Base-by-base conservation (phyloP, 37 sponge, comb jelly and placozoan species). In the Beroe forskalii region DNA sequence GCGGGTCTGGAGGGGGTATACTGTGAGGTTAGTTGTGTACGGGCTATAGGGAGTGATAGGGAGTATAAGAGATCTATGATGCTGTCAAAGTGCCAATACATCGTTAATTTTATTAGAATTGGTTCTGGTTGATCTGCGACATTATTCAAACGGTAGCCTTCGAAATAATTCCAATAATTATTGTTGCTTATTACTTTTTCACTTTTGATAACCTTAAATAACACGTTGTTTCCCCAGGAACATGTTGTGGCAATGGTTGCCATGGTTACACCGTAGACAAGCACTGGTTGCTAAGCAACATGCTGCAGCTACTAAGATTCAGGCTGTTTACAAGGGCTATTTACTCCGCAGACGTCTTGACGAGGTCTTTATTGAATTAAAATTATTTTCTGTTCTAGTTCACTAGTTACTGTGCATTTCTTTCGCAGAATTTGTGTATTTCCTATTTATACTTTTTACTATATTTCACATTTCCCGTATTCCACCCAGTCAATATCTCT, bases 231-330 rank as follows among this genome's bases (percentile, higher is more conserved):
- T 20, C 60, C n/a, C 25, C 66, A 63, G 66, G 66, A 63, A 63
- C 66, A n/a, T 63, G 66, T 63, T 72, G 8, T 72, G 75, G 75
- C 37, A 72, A 20, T 72, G 75, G 75, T 72, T 72, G 40, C 75
- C 75, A 72, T 72, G 75, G 75, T 72, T 72, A 72, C 75, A 72
- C 35, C 37, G 75, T 22, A 27, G 75, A 72, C 75, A 72, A 37
- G 75, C 28, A 20, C 3, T 33, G 20, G 14, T 33, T 35, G 40
- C 9, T 4, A 3, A 8, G 12, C 3, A 38, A 20, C 40, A 72
- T 22, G 35, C 28, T 36, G 23, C 40, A 30, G 75, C 40, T 33
- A 20, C 20, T 12, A 37, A 3, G 37, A 37, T 72, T 30, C 75
- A 72, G 75, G 31, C 75, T 36, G 40, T 72, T 30, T 33, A 33